Evolutionary conservation across 2,113 vertebrate genomes (phyloP), one percentile per base, ranked within the genome.

Genomic region (Propithecus coquereli): DNA sequence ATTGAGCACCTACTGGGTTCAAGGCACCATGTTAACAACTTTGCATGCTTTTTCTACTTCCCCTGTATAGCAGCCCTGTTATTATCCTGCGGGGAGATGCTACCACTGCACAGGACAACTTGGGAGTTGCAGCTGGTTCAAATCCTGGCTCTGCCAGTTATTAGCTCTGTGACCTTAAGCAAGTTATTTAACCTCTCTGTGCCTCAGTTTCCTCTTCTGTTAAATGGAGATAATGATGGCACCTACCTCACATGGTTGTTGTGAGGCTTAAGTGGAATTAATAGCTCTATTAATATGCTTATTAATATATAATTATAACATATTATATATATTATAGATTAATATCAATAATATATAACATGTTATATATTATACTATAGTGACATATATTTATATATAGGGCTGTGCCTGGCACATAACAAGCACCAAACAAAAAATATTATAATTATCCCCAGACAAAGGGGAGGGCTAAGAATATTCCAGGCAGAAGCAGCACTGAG

Each of bases 11-110:
- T 63, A 0, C 74, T 18, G 8, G 23, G 47, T 6, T 1, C 6
- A 0, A 8, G 43, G 2, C 30, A 0, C 73, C 5, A 1, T 25
- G 43, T 3, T 30, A 25, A n/a, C 23, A 40, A 17, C 20, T 17
- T 13, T 3, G 2, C 0, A 0, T 12, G n/a, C 8, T 30, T 47
- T 54, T 40, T 6, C 17, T 13, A 17, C 50, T 25, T 63, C 5
- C 30, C 65, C 4, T 23, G 16, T n/a, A 2, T 54, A 37, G 12
- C 25, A 18, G 40, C 34, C 43, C 34, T 52, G 0, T 30, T 14
- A 11, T 2, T 11, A 9, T 40, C 59, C 68, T 16, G 6, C 4
- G 8, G n/a, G n/a, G 16, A 54, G 16, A 30, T 14, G 11, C 32
- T 37, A 6, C 6, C 1, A 14, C 22, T 22, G 18, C 47, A 12